A percentile compares a stretch with the other conserved stretches of the same genome.
phyloP scores from a whole-genome alignment of 2,113 vertebrate genomes.

The Actinemys pallida region DNA sequence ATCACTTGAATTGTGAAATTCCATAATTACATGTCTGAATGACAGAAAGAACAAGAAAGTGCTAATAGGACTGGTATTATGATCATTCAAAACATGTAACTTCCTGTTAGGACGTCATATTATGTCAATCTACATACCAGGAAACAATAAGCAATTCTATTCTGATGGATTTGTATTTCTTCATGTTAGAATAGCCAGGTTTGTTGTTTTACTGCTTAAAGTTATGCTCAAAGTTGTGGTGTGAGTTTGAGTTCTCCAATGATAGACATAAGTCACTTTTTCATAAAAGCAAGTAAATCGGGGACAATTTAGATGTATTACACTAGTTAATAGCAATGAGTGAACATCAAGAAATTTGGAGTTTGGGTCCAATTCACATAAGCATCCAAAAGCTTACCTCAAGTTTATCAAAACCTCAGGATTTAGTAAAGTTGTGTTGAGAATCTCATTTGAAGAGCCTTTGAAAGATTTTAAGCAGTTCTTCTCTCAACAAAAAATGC shows the following conservation, averaged over 20 bases:
- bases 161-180: neutral
- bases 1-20: slow-evolving; percentile 64
- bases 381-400: neutral
- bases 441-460: neutral
- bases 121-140: neutral
- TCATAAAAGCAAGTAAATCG: neutral
- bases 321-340: neutral
- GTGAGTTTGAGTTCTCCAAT: neutral
- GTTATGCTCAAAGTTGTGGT: neutral
- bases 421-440: neutral
- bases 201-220: slow-evolving; percentile 6
- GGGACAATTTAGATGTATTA: neutral
- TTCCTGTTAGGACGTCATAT: neutral
- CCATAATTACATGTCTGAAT: slow-evolving; percentile 70
- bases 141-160: neutral
- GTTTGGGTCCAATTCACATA: neutral
- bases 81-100: slow-evolving; percentile 1
- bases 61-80: slow-evolving; percentile 20
- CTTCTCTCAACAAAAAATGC: neutral
- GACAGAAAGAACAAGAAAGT: slow-evolving; percentile 54
- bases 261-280: neutral
- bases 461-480: neutral
- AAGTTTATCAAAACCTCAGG: neutral
- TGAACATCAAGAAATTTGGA: neutral
- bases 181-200: neutral